Evolutionary conservation across 2,113 vertebrate genomes (phyloP).

Genomic region (Ciconia maguari): DNA sequence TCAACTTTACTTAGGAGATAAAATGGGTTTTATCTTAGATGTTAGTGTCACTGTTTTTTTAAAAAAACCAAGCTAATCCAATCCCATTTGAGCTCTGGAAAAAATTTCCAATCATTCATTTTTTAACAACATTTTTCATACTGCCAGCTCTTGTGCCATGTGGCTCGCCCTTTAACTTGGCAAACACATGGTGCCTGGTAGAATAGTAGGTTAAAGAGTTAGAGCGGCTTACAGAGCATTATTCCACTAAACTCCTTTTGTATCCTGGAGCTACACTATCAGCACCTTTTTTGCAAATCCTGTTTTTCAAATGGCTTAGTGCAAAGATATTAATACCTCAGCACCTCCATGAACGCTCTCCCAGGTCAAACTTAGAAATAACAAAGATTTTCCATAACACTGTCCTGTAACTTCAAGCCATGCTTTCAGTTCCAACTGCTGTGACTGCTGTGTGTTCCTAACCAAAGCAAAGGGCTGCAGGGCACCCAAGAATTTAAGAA

Average conservation of each 20-base stretch:
- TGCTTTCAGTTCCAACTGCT: neutral
- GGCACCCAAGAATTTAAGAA: neutral
- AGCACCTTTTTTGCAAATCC: neutral
- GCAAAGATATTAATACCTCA: neutral
- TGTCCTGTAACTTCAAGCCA: neutral
- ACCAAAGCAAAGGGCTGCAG: neutral
- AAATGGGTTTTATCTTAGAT: neutral
- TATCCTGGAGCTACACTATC: neutral
- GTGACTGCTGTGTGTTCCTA: neutral
- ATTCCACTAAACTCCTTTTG: neutral
- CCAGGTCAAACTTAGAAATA: neutral
- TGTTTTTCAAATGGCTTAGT: neutral
- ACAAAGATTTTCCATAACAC: neutral
- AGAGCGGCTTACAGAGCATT: neutral
- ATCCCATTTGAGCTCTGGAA: neutral
- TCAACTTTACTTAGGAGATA: neutral
- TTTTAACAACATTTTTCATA: neutral
- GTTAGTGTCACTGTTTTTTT: neutral
- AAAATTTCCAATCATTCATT: neutral
- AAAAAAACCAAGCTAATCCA: neutral
- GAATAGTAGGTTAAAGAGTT: neutral
- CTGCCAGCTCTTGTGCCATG: accelerated
- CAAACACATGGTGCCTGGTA: neutral
- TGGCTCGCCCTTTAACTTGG: neutral
- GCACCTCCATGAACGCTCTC: neutral